Evolutionary conservation across 2,888 invertebrate genomes (phyloP).

Genomic region (Cantharis nigra): DNA sequence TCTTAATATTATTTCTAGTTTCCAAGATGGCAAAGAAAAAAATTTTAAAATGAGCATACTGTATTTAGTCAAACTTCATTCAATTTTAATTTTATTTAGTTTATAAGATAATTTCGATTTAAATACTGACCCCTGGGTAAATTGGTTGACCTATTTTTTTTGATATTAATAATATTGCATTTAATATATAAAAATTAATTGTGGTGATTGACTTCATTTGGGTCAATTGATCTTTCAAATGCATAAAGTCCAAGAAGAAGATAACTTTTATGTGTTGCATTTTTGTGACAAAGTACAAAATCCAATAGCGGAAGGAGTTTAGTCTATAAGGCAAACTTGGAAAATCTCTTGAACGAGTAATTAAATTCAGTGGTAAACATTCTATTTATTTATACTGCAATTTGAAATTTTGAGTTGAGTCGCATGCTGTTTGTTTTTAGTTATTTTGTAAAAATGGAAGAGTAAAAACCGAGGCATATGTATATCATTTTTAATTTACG

Average conservation of each 20-base stretch:
- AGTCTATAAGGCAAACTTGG: not conserved
- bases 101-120: no score
- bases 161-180: no score
- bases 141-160: no score
- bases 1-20: no score
- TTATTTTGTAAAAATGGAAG: not conserved
- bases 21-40: no score
- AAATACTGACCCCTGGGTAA: no score
- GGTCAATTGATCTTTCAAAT: not conserved
- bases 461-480: not conserved
- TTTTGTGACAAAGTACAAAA: not conserved
- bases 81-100: no score
- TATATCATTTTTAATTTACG: not conserved
- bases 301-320: not conserved
- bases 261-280: not conserved
- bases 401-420: not conserved
- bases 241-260: not conserved
- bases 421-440: not conserved
- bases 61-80: no score
- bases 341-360: not conserved
- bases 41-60: no score
- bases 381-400: not conserved
- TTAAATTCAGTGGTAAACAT: not conserved
- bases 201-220: no score
- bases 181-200: no score